Base-by-base conservation (phyloP, 1,140 invertebrate species). In the Aphidius gifuensis region DNA sequence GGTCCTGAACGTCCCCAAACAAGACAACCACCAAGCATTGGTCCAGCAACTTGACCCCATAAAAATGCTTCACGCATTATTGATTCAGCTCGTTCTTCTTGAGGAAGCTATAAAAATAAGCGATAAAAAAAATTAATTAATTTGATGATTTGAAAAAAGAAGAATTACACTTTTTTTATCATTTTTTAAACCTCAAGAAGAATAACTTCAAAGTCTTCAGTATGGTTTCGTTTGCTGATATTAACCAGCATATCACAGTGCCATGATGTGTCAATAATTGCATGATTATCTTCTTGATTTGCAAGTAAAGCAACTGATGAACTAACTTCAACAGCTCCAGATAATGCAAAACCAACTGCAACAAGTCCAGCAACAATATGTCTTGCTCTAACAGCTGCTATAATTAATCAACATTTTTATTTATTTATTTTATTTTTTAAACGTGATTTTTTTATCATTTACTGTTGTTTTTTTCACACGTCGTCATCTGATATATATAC, bases 1-100 rank as follows among this genome's bases (percentile, higher is more conserved):
- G 84, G 83, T 6, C 84, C 84, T 0, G 83, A 82, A 43, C 83
- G 70, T 11, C 83, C 83, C 69, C 83, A 84, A n/a, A 86, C 82
- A 40, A 84, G 69, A 66, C 83, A 84, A 7, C 83, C 84, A 1
- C 82, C 83, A 32, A 86, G 66, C 21, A 81, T 80, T 2, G 84
- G 84, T 0, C 83, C 84, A 3, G 84, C 77, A 0, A 85, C 75
- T 57, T 84, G 83, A 9, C 84, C 84, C 84, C 84, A 85, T 62
- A 85, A 71, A 66, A 85, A 85, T 5, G 83, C 83, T 62, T 85
- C 82, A 6, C 84, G 72, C 70, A 85, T 78, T 60, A 82, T 83
- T 0, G 83, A 81, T 65, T 85, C 83, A 1, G 82, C 79, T 57
- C 82, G 70, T 65, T 85, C 84, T 11, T 83, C 83, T 66, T 78